phyloP scores from a whole-genome alignment of 2,113 vertebrate genomes.

The Pantherophis guttatus region DNA sequence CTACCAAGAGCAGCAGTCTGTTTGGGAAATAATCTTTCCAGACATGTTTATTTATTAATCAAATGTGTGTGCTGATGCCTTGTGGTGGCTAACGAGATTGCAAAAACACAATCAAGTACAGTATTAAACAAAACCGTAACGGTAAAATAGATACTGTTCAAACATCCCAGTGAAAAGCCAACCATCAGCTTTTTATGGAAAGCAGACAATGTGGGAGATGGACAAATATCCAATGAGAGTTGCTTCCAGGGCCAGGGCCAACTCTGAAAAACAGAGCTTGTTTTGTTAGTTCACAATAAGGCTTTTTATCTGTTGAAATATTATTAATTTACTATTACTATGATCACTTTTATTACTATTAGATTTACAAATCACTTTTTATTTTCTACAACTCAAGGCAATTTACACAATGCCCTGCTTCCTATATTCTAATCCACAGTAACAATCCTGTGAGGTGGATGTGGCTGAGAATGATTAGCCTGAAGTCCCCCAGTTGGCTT shows the following conservation, averaged over 20 bases:
- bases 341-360: neutral
- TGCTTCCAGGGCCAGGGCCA: neutral
- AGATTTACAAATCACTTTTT: neutral
- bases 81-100: neutral
- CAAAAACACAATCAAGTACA: neutral
- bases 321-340: neutral
- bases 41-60: neutral
- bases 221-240: neutral
- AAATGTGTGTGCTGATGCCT: neutral
- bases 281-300: neutral
- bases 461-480: neutral
- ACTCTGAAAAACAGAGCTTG: neutral
- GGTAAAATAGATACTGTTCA: neutral
- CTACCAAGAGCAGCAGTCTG: neutral
- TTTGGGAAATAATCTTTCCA: neutral
- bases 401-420: neutral
- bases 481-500: neutral
- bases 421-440: neutral
- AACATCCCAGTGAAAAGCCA: neutral
- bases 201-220: neutral
- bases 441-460: neutral
- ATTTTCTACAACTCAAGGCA: neutral
- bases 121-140: neutral
- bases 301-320: neutral
- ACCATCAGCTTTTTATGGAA: neutral